A percentile compares a stretch with the other conserved stretches of the same genome.
These are phyloP conservation scores for Microcebus jonahi DNA, from an alignment of 2,113 vertebrate species.

Conservation along the genomic window DNA sequence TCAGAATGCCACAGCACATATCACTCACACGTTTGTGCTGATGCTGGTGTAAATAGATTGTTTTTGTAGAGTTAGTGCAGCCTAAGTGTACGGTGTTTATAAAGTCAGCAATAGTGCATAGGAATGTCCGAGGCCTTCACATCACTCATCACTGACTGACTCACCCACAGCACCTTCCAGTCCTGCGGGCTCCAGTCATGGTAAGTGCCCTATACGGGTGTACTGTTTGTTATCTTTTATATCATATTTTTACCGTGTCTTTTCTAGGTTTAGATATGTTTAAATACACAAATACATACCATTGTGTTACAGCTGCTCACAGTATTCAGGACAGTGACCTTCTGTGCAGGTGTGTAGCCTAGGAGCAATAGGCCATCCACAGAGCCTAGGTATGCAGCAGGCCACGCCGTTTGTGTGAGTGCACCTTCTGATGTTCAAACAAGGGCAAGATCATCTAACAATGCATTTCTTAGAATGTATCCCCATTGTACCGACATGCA, in stretches of 20 bases:
- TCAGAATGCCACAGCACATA: too few species aligned
- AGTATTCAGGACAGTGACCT: not conserved
- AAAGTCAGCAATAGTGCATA: too few species aligned
- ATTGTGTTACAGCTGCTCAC: not conserved
- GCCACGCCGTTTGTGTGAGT: not conserved
- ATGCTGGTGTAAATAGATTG: too few species aligned
- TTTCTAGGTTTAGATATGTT: not conserved
- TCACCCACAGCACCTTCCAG: too few species aligned
- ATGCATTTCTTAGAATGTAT: not conserved
- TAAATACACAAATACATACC: not conserved
- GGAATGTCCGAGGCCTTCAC: too few species aligned
- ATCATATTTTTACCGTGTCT: not conserved
- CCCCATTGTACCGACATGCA: not conserved
- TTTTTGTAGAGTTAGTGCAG: too few species aligned
- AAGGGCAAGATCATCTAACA: not conserved
- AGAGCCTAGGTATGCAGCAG: not conserved
- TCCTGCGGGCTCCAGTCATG: too few species aligned
- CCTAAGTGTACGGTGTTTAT: too few species aligned
- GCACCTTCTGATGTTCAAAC: not conserved
- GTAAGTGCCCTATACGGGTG: not conserved
- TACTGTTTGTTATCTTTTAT: not conserved
- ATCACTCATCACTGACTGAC: too few species aligned
- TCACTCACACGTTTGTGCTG: too few species aligned
- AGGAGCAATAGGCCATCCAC: not conserved
- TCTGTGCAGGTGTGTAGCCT: not conserved